Evolutionary conservation across 2,888 invertebrate species (phyloP).

Genomic region (Clitarchus hookeri): DNA sequence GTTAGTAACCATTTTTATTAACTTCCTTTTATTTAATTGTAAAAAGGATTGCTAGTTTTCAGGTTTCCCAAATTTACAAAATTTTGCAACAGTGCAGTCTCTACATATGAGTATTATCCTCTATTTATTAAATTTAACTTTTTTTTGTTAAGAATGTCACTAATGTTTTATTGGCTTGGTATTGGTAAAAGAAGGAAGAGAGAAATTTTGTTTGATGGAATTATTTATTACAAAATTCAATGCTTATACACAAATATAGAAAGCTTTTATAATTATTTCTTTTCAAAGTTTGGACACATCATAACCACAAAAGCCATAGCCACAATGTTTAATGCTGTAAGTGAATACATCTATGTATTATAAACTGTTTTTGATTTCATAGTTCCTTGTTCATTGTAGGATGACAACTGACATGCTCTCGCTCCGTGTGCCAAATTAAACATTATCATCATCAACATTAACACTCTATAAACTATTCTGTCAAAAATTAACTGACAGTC

Average conservation of each 20-base stretch:
- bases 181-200: too few relatives aligned
- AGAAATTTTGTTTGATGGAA: not conserved
- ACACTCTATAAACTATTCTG: not conserved
- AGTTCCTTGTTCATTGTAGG: not conserved
- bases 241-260: constrained; percentile 3
- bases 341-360: not conserved
- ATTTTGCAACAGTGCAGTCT: too few relatives aligned
- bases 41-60: too few relatives aligned
- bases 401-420: not conserved
- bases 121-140: too few relatives aligned
- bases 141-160: too few relatives aligned
- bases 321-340: not conserved
- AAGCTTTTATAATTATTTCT: not conserved
- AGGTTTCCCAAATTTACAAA: too few relatives aligned
- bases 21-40: too few relatives aligned
- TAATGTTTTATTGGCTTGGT: too few relatives aligned
- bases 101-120: too few relatives aligned
- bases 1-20: too few relatives aligned
- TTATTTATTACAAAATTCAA: constrained; percentile 2
- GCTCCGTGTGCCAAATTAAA: not conserved
- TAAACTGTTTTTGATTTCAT: not conserved
- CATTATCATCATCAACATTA: not conserved
- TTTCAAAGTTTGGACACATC: not conserved
- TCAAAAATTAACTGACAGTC: not conserved
- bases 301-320: not conserved